Evolutionary conservation across 2,888 invertebrate species (phyloP).

Genomic region (Chrysolina americana): DNA sequence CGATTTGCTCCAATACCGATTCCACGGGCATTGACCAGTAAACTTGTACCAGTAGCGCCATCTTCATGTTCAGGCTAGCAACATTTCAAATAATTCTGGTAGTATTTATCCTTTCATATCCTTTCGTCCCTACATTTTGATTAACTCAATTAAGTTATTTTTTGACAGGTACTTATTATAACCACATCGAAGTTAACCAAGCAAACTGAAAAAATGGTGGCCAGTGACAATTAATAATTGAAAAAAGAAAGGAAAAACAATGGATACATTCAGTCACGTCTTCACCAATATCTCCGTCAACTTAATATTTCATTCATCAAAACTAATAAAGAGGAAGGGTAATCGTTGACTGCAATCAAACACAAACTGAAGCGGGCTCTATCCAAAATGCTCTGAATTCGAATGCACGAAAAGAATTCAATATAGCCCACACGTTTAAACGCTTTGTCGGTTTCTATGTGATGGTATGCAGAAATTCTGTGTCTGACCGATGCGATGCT

Average conservation of each 20-base stretch:
- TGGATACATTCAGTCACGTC: constrained; percentile 1
- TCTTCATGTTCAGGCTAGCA: too few relatives aligned
- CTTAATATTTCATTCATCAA: background rate
- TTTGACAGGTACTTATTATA: too few relatives aligned
- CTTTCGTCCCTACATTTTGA: too few relatives aligned
- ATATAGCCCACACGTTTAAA: constrained; percentile 34
- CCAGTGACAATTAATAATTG: background rate
- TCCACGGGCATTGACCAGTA: too few relatives aligned
- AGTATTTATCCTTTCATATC: too few relatives aligned
- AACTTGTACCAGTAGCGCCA: too few relatives aligned
- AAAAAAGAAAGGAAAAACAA: background rate
- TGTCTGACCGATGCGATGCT: constrained; percentile 29
- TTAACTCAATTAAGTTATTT: too few relatives aligned
- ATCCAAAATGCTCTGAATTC: constrained; percentile 35
- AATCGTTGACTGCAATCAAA: constrained; percentile 7
- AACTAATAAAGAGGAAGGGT: background rate
- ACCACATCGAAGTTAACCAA: too few relatives aligned
- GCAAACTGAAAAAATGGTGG: too few relatives aligned
- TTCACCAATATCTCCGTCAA: background rate
- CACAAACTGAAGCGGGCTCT: constrained; percentile 25
- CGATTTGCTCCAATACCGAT: too few relatives aligned
- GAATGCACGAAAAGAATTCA: constrained; percentile 40
- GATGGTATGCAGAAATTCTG: constrained; percentile 35
- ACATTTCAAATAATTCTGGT: too few relatives aligned
- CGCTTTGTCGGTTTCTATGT: constrained; percentile 29